Evolutionary conservation across 2,113 vertebrate species (phyloP), one percentile per base, ranked within the genome.

Genomic region (Nyctibius bracteatus): DNA sequence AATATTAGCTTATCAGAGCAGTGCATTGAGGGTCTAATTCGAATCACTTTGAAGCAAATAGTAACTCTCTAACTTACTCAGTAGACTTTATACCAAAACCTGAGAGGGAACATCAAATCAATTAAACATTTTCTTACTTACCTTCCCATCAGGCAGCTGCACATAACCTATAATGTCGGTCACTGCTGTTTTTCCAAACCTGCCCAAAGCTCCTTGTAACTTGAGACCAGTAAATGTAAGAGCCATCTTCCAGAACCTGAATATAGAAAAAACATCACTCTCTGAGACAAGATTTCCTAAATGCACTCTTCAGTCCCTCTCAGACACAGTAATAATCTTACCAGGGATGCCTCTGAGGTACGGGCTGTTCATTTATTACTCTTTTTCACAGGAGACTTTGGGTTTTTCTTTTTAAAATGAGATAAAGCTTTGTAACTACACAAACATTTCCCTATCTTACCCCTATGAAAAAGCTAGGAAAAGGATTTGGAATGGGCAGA

Each of bases 231-330:
- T 99, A 90, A 99, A 99, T 5, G 99, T 99, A 49, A 94, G 94
- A 37, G 98, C 98, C 98, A 99, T 99, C 97, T 98, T 99, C 99
- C 99, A 99, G 97, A 99, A 99, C 93, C 99, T 99, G 81, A 41
- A 12, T 18, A 87, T 2, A 94, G 65, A 80, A 92, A 88, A 52
- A 30, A 70, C 8, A 79, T 16, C 5, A 0, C 23, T 5, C 9
- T 73, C 27, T 61, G 57, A 63, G 6, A 74, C 5, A 81, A 74
- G 11, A 54, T 74, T 74, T 94, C 63, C 78, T 72, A 44, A 85
- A 51, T 35, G 61, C 5, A 30, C 33, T 49, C 22, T 27, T 67
- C 44, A 75, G 19, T 62, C 14, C 15, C 46, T 52, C 43, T 88
- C 30, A 35, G 39, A 62, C 10, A 21, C 5, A 55, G 80, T 35